Evolutionary conservation across 1,140 invertebrate genomes (phyloP).

Genomic region (Glossosoma conforme): DNA sequence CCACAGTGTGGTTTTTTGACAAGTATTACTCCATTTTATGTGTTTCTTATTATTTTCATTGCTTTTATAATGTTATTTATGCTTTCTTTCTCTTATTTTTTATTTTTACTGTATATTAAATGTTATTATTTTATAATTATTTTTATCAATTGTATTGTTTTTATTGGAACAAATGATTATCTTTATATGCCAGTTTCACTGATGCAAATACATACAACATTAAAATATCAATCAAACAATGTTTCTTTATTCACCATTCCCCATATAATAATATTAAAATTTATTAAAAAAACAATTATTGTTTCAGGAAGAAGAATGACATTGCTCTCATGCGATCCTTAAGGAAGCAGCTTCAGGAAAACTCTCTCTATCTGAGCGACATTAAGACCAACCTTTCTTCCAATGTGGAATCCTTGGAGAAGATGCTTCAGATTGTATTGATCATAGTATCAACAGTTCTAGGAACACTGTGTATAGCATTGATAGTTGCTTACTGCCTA

Average conservation of each 20-base stretch:
- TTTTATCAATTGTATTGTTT: too few relatives aligned
- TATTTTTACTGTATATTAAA: too few relatives aligned
- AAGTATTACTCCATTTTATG: too few relatives aligned
- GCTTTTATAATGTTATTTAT: too few relatives aligned
- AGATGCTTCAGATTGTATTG: conserved; percentile 44
- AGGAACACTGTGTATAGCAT: conserved; percentile 42
- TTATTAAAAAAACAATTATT: conserved; percentile 12
- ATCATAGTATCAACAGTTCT: conserved; percentile 48
- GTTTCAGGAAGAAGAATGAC: conserved; percentile 39
- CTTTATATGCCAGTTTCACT: too few relatives aligned
- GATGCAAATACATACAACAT: too few relatives aligned
- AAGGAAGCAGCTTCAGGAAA: conserved; percentile 36
- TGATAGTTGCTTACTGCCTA: conserved; percentile 47
- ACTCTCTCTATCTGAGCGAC: conserved; percentile 41
- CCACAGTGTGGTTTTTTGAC: too few relatives aligned
- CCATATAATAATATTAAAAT: background rate
- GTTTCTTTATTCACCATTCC: background rate
- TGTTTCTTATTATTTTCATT: too few relatives aligned
- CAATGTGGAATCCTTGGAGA: conserved; percentile 32
- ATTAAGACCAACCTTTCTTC: conserved; percentile 36
- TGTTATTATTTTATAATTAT: too few relatives aligned
- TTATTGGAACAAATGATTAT: too few relatives aligned
- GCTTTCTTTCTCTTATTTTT: too few relatives aligned
- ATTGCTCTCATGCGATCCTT: conserved; percentile 40
- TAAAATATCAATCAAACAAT: too few relatives aligned